phyloP scores from a whole-genome alignment of 2,888 invertebrate genomes.

The Nemurella pictetii region DNA sequence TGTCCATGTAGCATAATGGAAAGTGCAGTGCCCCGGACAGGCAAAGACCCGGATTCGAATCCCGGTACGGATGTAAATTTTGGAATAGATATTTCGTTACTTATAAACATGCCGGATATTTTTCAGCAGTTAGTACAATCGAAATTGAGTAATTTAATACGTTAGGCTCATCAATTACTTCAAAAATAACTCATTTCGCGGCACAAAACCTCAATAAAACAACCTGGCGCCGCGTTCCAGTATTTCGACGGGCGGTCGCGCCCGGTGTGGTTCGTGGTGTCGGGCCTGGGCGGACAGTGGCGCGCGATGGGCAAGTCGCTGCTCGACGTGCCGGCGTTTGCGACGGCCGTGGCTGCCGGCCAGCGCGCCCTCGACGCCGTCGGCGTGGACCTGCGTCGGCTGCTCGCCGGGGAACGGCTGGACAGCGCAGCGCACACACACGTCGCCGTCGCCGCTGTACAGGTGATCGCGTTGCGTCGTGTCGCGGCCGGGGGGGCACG shows the following conservation, averaged over 20 bases:
- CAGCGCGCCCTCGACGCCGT: conserved; percentile 64
- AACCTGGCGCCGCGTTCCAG: conserved; percentile 50
- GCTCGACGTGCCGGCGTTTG: conserved; percentile 73
- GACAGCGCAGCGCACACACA: conserved; percentile 72
- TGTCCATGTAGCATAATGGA: no score
- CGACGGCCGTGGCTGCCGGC: conserved; percentile 68
- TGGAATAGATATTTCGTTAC: no score
- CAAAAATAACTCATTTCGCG: no score
- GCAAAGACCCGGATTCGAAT: no score
- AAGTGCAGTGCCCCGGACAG: no score
- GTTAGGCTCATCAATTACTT: no score
- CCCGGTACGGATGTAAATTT: no score
- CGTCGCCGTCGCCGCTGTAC: conserved; percentile 72
- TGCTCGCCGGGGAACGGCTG: conserved; percentile 64
- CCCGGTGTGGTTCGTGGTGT: conserved; percentile 87
- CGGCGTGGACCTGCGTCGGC: conserved; percentile 65
- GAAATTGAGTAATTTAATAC: no score
- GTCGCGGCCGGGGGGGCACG: no score
- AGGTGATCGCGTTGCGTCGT: conserved; percentile 52
- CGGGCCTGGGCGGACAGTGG: conserved; percentile 92
- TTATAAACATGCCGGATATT: no score
- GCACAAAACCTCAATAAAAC: no score
- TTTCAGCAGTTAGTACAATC: no score
- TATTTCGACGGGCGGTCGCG: conserved; percentile 65
- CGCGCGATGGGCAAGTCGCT: conserved; percentile 77